phyloP scores from a whole-genome alignment of 2,113 vertebrate genomes.

The Formicarius rufipectus region DNA sequence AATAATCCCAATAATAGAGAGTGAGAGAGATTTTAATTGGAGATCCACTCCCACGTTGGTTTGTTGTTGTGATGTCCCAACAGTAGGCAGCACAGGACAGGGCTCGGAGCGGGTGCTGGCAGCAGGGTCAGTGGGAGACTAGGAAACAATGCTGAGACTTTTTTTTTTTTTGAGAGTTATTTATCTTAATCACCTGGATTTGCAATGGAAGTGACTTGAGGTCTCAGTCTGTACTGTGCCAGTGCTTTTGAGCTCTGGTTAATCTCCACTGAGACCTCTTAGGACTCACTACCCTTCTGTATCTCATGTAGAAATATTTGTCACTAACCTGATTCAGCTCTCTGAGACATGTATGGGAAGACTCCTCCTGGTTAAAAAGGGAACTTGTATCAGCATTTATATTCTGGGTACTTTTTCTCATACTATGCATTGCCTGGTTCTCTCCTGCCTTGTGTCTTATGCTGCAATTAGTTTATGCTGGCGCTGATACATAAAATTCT shows the following conservation, averaged over 20 bases:
- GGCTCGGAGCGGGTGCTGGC: not conserved
- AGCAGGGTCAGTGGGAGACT: not conserved
- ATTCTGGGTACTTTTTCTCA: not conserved
- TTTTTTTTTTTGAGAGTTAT: not conserved
- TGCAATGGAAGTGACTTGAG: not conserved
- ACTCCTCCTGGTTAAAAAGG: not conserved
- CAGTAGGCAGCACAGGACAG: not conserved
- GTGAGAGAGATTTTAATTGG: not conserved
- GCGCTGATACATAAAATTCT: not conserved
- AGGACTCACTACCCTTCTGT: not conserved
- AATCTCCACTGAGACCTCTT: not conserved
- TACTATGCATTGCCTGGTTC: not conserved
- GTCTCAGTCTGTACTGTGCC: not conserved
- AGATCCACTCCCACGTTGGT: not conserved
- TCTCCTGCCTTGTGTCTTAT: not conserved
- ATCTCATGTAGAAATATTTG: not conserved
- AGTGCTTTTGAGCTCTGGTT: not conserved
- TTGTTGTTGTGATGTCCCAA: not conserved
- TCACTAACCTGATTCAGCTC: not conserved
- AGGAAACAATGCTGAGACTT: not conserved
- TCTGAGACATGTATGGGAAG: not conserved
- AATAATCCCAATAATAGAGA: not conserved
- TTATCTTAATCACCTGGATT: not conserved
- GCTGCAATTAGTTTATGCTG: not conserved
- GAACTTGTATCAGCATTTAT: not conserved